Evolutionary conservation across 1,140 invertebrate species (phyloP), one percentile per base, ranked within the genome.

Genomic region (Rhynchophorus ferrugineus): DNA sequence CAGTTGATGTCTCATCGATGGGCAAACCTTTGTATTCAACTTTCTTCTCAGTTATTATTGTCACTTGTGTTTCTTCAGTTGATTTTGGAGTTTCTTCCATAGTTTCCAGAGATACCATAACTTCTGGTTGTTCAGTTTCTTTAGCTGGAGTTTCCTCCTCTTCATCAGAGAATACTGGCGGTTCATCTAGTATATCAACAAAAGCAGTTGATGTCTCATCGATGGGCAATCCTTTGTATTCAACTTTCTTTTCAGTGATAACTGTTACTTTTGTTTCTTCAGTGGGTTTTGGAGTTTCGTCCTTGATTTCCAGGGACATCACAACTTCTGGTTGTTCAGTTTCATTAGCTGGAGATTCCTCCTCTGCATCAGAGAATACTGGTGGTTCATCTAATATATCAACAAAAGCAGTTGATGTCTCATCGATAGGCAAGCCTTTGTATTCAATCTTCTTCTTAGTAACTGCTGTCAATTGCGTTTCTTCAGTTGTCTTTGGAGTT

Each of bases 151-250:
- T 17, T 21, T 52, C 16, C 18, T 56, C 42, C 11, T 61, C 57
- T 14, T 58, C 53, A 50, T 61, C 56, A 11, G 52, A 58, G n/a
- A 61, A 17, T 16, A 37, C 29, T 44, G 38, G 18, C 13, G 14
- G n/a, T n/a, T 76, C 72, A 54, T 78, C 75, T 39, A 79, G 53
- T 38, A 75, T 68, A 62, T 69, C 66, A 65, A 77, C 72, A 70
- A 73, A 78, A 8, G 69, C 56, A 50, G 69, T 71, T 17, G 68
- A 68, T 5, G 74, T 69, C 44, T 71, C 66, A 48, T 78, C 72
- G 20, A 75, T 67, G 29, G 73, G 69, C 36, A 74, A 61, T 38
- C 68, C 70, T 44, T 68, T 70, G 53, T 73, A 71, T 29, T 60
- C 55, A 21, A 33, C 18, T 47, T 38, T 52, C 37, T 5, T 38